Evolutionary conservation across 2,113 vertebrate species (phyloP), one percentile per base, ranked within the genome.

Genomic region (Osmerus eperlanus): DNA sequence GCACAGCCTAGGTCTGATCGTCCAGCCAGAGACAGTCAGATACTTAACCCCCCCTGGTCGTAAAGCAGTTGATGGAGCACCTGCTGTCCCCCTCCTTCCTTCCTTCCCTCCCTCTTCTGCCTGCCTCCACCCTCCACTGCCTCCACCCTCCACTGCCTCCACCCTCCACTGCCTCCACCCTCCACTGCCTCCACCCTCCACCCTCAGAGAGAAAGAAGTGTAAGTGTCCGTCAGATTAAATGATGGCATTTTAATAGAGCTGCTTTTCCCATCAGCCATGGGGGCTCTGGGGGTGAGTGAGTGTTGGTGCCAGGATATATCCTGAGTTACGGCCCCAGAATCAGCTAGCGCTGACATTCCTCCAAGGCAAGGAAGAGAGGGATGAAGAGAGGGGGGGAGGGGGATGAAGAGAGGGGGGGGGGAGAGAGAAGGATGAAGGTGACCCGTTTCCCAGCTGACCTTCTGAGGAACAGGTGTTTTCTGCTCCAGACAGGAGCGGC

Each of bases 191-290:
- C 32, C 25, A 28, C 28, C 60, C 62, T 65, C 18, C 25, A 28
- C 28, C 60, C 62, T 65, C 18, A 12, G 29, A 19, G 62, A 65
- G 18, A 65, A 18, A n/a, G 14, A 32, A 15, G 25, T 28, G 7
- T 28, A 16, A 63, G 15, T 25, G 23, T 14, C 6, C 13, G 29
- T 65, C 28, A 36, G 55, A 56, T 56, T 18, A 41, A 14, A 65
- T 15, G 15, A 65, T 41, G 28, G 32, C 15, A 29, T 41, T 18
- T 65, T 65, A 65, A 65, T 36, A 28, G 28, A 36, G 11, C 62
- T 36, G 74, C 60, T 71, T 76, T 76, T 71, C 68, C 36, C 74
- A 71, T 76, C 36, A 65, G 19, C 23, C 61, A 21, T 15, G 5
- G 61, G 5, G 21, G 61, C 15, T 63, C 13, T 25, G 61, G 61